phyloP scores from a whole-genome alignment of 2,113 vertebrate genomes.

The Notiomystis cincta region DNA sequence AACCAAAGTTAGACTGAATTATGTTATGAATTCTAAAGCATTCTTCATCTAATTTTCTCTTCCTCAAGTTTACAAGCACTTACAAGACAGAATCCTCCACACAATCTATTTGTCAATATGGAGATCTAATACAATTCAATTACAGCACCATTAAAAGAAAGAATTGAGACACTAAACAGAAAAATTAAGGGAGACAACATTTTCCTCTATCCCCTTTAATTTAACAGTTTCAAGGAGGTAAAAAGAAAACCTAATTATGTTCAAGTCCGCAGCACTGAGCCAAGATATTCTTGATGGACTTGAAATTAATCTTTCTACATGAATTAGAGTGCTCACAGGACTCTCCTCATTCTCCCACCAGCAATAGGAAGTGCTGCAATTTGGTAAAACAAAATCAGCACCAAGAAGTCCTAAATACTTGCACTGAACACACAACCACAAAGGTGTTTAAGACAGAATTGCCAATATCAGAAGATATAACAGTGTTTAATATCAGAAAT shows the following conservation, averaged over 20 bases:
- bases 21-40: neutral
- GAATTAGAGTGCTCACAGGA: neutral
- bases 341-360: neutral
- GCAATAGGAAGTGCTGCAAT: neutral
- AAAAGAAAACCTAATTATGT: neutral
- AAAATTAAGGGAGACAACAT: neutral
- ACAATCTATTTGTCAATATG: conserved; percentile 10
- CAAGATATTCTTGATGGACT: neutral
- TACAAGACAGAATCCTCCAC: neutral
- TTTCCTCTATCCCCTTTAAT: neutral
- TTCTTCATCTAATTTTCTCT: neutral
- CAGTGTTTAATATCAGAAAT: neutral
- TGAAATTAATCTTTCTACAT: neutral
- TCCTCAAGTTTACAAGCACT: neutral
- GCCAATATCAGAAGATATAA: neutral
- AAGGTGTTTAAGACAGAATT: neutral
- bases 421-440: neutral
- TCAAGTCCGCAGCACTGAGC: neutral
- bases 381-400: neutral
- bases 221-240: neutral
- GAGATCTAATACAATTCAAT: neutral
- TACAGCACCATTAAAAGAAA: neutral
- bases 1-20: neutral
- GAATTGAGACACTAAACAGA: neutral
- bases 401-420: neutral